Conservation (phyloP, 1,140 invertebrate genomes). For the Sinella curviseta region DNA sequence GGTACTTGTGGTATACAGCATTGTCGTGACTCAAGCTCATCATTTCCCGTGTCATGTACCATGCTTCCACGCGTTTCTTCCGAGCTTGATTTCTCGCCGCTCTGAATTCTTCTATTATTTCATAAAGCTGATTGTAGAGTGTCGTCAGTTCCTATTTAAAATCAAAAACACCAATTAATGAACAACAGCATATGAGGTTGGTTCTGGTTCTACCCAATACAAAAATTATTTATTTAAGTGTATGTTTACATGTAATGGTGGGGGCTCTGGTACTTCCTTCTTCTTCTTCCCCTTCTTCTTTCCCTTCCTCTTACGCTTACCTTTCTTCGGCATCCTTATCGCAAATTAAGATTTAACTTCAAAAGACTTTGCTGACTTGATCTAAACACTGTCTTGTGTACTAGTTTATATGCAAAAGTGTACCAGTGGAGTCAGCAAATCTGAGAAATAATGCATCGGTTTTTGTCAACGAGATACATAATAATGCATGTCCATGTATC, state of each 20-base stretch:
- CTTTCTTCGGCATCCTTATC: conserved; percentile 16
- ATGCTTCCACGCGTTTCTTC: conserved; percentile 41
- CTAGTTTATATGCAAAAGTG: too few species aligned
- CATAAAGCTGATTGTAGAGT: conserved; percentile 36
- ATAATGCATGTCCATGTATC: too few species aligned
- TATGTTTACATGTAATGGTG: conserved; percentile 34
- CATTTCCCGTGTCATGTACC: conserved; percentile 41
- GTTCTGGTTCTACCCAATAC: background rate
- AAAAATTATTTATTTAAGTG: background rate
- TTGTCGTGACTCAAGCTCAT: conserved; percentile 31
- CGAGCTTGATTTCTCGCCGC: conserved; percentile 22
- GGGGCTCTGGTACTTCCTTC: conserved; percentile 25
- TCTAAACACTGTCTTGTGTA: too few species aligned
- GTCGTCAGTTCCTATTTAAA: conserved; percentile 23
- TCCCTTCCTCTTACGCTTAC: conserved; percentile 17
- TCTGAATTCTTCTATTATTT: conserved; percentile 11
- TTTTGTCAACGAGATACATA: too few species aligned
- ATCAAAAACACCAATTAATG: too few species aligned
- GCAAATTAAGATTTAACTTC: too few species aligned
- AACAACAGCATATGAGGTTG: background rate
- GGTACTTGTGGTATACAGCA: conserved; percentile 33
- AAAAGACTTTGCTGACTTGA: too few species aligned
- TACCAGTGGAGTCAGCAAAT: too few species aligned
- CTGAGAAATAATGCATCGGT: too few species aligned
- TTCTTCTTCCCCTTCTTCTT: conserved; percentile 37